Conservation (phyloP, 2,113 vertebrate genomes). For the Vireo altiloquus region DNA sequence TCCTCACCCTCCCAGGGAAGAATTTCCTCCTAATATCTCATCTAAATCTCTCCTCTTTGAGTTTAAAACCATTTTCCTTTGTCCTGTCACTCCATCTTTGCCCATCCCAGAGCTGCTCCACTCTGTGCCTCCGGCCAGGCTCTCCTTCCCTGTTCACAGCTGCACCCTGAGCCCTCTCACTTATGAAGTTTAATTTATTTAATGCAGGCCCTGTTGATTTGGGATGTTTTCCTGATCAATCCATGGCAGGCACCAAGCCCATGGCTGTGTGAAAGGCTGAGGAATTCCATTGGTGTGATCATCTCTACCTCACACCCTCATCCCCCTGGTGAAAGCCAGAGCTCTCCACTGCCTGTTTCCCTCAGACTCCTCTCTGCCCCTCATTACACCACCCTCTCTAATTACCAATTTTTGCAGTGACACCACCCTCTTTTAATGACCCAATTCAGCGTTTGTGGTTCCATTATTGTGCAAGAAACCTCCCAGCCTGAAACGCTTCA, state of each 20-base stretch:
- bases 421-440: neutral
- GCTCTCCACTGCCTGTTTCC: neutral
- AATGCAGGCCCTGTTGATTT: neutral
- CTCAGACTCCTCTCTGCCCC: neutral
- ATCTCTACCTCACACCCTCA: neutral
- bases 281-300: neutral
- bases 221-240: neutral
- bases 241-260: neutral
- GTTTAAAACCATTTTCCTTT: neutral
- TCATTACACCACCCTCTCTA: neutral
- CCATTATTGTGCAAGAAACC: neutral
- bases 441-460: neutral
- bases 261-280: neutral
- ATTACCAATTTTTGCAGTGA: neutral
- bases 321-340: neutral
- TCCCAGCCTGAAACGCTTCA: neutral
- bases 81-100: neutral
- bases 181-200: neutral
- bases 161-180: neutral
- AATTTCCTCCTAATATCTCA: neutral
- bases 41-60: neutral
- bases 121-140: rapidly evolving
- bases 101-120: neutral
- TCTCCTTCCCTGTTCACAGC: neutral
- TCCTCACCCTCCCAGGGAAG: neutral